These are phyloP conservation scores for Myiozetetes cayanensis DNA, from an alignment of 2,113 vertebrate genomes.

Conservation along the genomic window DNA sequence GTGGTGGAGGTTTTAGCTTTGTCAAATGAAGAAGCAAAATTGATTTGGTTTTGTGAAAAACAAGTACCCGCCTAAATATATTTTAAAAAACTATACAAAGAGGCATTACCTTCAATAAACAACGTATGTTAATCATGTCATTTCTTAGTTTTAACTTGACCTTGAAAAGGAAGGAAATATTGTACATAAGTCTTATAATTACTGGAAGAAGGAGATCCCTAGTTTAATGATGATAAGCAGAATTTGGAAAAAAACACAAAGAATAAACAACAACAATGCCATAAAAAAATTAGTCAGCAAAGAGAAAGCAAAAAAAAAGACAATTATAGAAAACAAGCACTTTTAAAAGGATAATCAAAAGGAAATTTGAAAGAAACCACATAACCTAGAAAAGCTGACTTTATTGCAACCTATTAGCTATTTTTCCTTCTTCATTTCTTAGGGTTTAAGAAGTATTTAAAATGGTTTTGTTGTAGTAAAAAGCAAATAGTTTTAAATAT, in stretches of 20 bases:
- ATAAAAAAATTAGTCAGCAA: background rate
- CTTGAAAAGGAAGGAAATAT: background rate
- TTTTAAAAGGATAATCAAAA: background rate
- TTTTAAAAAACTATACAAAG: background rate
- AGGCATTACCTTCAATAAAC: background rate
- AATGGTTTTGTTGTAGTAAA: background rate
- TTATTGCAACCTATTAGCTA: background rate
- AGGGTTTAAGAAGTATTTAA: background rate
- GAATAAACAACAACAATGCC: background rate
- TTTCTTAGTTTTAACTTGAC: background rate
- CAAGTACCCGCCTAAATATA: constrained; percentile 4
- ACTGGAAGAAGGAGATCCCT: background rate
- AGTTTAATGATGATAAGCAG: background rate
- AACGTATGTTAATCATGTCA: accelerated
- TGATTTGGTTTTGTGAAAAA: background rate
- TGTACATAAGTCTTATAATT: background rate
- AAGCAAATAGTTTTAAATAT: background rate
- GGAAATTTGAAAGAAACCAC: background rate
- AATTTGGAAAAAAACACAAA: background rate
- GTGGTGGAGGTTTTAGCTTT: background rate
- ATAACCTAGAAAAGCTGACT: background rate
- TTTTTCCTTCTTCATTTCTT: background rate
- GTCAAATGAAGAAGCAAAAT: constrained; percentile 15
- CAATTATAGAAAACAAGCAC: background rate
- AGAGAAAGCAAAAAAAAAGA: background rate